Conservation (phyloP, 1,140 invertebrate genomes). For the Bicyclus anynana region DNA sequence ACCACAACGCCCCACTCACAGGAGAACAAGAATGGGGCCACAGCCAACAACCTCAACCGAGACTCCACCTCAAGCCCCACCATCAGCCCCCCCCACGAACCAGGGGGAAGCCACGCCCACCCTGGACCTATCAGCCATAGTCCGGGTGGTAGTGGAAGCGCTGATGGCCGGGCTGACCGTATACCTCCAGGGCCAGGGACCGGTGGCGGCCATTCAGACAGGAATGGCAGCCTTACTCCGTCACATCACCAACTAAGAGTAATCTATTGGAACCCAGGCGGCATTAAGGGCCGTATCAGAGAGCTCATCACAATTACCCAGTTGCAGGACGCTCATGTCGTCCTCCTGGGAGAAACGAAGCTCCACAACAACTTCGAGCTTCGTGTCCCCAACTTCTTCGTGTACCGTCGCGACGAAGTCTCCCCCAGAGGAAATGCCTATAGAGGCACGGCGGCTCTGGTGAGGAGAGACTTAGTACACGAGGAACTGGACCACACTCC, state of each 20-base stretch:
- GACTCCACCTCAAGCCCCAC: no score
- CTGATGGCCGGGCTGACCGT: background rate
- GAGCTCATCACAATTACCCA: background rate
- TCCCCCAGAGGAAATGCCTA: slow-evolving; percentile 4
- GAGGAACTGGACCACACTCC: background rate
- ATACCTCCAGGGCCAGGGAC: background rate
- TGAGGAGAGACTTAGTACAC: slow-evolving; percentile 8
- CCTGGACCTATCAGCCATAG: background rate
- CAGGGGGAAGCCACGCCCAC: background rate
- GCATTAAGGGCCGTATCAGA: background rate
- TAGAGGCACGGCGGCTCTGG: slow-evolving; percentile 1
- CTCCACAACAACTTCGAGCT: background rate
- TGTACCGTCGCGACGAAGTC: slow-evolving; percentile 15
- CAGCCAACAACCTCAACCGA: background rate
- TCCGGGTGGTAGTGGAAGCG: background rate
- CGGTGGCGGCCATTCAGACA: background rate
- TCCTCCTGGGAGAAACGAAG: slow-evolving; percentile 4
- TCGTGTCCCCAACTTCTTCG: slow-evolving; percentile 1
- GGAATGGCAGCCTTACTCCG: background rate
- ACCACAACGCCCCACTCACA: background rate
- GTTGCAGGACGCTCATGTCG: background rate
- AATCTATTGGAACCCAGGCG: slow-evolving; percentile 6
- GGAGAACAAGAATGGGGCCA: background rate
- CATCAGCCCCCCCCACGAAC: background rate
- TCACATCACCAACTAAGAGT: background rate